Base-by-base conservation (phyloP, 2,888 invertebrate species). In the Callosobruchus maculatus region DNA sequence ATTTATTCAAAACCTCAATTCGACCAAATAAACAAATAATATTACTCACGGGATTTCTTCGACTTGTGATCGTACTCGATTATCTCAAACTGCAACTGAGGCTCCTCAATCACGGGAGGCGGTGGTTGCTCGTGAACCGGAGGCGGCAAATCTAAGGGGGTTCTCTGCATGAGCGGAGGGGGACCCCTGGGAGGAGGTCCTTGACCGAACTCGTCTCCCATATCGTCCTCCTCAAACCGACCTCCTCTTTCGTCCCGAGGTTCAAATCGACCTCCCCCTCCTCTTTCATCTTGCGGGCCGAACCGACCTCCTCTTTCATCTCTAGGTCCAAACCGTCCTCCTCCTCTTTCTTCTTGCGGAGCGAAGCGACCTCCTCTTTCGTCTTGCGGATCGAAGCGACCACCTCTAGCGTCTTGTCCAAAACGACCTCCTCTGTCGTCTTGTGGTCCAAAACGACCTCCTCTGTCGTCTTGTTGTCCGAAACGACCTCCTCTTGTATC, bases 21-120 rank as follows among this genome's bases (percentile, higher is more conserved):
- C n/a, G 69, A 68, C 20, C 2, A 68, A 68, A 4, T 18, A n/a
- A 69, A n/a, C 21, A 69, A 21, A 4, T 13, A 21, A 49, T 3
- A 49, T 2, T 21, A 67, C 71, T 89, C 89, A 91, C 91, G 79
- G 69, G 69, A 2, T 79, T 80, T 73, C 78, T 83, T 84, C 69
- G 91, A 88, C 84, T 90, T 92, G 85, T 93, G 93, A 79, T 92
- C 91, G 88, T 93, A 93, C 87, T 93, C 93, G 80, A 93, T 90
- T 78, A 93, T 90, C 82, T 91, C 89, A 21, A 31, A 21, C 26
- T 20, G 21, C 30, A 70, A 20, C 20, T 18, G 26, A 66, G 71
- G 31, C 71, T 72, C 68, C 22, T 26, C 30, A 3, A 20, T 20
- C 18, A 26, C 68, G 13, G 31, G 30, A 2, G 67, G 67, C 20